Conservation (phyloP, 1,140 invertebrate species). For the Myzus persicae region DNA sequence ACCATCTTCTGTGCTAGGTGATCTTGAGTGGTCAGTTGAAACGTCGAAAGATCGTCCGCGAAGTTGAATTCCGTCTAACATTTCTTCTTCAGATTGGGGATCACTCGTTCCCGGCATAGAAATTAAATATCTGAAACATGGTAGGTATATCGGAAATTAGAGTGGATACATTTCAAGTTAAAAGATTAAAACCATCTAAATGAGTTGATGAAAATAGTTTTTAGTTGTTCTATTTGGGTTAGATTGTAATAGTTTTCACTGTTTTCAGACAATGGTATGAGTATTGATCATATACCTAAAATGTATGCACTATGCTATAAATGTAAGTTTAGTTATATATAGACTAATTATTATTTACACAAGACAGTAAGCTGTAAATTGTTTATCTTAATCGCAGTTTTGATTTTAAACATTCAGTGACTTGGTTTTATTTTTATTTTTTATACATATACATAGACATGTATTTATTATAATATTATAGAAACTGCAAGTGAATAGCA, state of each 20-base stretch:
- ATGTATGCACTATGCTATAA: background rate
- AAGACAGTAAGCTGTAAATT: background rate
- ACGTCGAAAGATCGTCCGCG: constrained; percentile 50
- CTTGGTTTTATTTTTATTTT: background rate
- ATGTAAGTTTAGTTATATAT: background rate
- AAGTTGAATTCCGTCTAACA: constrained; percentile 48
- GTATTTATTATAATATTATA: too few relatives aligned
- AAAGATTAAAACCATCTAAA: background rate
- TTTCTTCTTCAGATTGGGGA: constrained; percentile 45
- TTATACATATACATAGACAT: background rate
- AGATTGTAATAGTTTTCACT: too few relatives aligned
- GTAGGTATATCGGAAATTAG: background rate
- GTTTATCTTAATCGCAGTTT: background rate
- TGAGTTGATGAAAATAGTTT: too few relatives aligned
- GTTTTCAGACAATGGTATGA: too few relatives aligned
- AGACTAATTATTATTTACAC: background rate
- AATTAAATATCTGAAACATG: constrained; percentile 9
- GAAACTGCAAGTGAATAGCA: background rate
- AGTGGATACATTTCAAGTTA: background rate
- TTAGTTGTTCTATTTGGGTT: too few relatives aligned
- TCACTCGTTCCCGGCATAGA: constrained; percentile 26
- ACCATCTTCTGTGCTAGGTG: constrained; percentile 33
- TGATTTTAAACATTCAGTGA: background rate
- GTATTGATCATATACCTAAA: background rate
- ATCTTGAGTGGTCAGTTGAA: constrained; percentile 31